Conservation (phyloP, 2,797 vertebrate species). For the Florisuga fusca region DNA sequence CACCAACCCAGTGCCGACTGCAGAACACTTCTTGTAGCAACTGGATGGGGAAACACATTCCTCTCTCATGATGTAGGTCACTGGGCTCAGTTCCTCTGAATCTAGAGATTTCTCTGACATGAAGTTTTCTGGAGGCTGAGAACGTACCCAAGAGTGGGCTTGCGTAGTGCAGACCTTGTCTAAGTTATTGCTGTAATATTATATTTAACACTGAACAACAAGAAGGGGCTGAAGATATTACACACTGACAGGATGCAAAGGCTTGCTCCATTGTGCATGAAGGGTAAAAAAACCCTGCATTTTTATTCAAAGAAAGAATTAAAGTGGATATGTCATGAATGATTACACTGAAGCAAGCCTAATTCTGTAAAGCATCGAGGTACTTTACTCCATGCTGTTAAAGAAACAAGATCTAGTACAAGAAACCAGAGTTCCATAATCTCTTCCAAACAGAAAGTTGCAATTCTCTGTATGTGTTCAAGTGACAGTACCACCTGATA, state of each 20-base stretch:
- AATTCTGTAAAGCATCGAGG: neutral
- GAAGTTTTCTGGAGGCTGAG: neutral
- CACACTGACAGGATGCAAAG: neutral
- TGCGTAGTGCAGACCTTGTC: neutral
- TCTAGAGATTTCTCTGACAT: neutral
- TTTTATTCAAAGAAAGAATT: conserved; percentile 4
- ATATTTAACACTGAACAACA: neutral
- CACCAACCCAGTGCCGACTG: accelerated
- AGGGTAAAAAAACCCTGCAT: neutral
- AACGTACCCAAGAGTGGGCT: neutral
- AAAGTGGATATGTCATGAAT: neutral
- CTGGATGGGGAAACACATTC: neutral
- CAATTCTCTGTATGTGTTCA: neutral
- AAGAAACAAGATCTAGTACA: neutral
- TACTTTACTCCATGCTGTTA: neutral
- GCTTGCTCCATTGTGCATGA: neutral
- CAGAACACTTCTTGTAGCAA: neutral
- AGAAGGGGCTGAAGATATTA: neutral
- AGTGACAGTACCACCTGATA: neutral
- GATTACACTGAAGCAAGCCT: neutral
- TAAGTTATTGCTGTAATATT: neutral
- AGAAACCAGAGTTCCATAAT: neutral
- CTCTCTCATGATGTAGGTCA: neutral
- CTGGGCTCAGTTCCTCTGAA: neutral
- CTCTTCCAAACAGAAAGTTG: neutral